Base-by-base conservation (phyloP, 2,888 invertebrate genomes). In the Pyrrhosoma nymphula region DNA sequence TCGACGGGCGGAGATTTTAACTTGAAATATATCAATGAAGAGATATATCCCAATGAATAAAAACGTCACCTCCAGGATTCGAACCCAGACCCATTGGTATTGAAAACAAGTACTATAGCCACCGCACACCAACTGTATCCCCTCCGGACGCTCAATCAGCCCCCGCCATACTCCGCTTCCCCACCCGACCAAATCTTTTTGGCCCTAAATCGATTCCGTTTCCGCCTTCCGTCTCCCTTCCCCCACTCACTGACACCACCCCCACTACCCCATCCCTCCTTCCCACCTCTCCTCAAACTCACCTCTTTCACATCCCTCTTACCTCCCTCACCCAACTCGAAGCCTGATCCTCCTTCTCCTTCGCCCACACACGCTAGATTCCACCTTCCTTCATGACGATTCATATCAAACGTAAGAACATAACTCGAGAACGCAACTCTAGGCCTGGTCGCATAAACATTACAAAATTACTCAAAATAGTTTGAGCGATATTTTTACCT, bases 191-290 rank as follows among this genome's bases (percentile, higher is more conserved):
- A 82, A 35, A 35, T 35, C 82, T 82, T 26, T 30, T 60, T n/a
- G 90, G 35, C 35, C 60, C 60, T n/a, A 91, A 91, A 60, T 60
- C 30, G 90, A 60, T 35, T 60, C 90, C n/a, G 60, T 60, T 47
- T 47, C 69, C 47, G 93, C 63, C 93, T 39, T 20, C 47, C 47
- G 8, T 60, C 60, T 60, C 16, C 18, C 60, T 16, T 20, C 16
- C 60, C 60, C 60, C 60, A 20, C 20, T 60, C 60, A 14, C 60
- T 14, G 47, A 47, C 47, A 3, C 60, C 60, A 20, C 60, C 60
- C 60, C 60, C 60, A 60, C 10, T 0, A 3, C 8, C 23, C 20
- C 18, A 63, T 39, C 63, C 20, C 39, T 47, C 12, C 47, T n/a
- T 69, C 10, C 35, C 47, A 35, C 39, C 47, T 69, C 26, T 16